A percentile compares a stretch with the other conserved stretches of the same genome.
phyloP scores from a whole-genome alignment of 35 echinoderm and acorn worm genomes.

The Acanthaster planci region DNA sequence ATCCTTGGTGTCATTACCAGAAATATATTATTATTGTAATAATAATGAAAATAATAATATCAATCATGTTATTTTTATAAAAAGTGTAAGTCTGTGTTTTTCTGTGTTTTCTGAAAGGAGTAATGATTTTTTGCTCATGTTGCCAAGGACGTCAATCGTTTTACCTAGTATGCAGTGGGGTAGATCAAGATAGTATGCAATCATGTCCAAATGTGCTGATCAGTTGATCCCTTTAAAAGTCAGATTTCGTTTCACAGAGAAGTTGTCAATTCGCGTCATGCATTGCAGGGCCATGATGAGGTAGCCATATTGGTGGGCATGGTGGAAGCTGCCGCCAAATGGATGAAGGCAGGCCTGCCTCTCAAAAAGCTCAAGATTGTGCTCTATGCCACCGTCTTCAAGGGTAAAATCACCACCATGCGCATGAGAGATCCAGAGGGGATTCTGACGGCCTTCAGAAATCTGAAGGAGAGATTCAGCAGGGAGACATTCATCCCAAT shows the following conservation, averaged over 20 bases:
- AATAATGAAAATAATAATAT: no score
- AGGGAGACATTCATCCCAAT: constrained; percentile 68
- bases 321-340: constrained; percentile 85
- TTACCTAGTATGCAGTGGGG: no score
- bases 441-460: constrained; percentile 40
- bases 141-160: no score
- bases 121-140: no score
- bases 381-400: constrained; percentile 54
- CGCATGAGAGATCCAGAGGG: constrained; percentile 41
- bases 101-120: no score
- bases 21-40: no score
- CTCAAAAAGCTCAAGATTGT: constrained; percentile 87
- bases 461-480: constrained; percentile 67
- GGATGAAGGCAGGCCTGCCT: constrained; percentile 98
- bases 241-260: neutral
- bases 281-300: constrained; percentile 65
- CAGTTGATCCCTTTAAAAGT: neutral
- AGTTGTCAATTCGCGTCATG: neutral
- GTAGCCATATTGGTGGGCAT: constrained; percentile 69
- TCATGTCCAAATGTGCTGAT: no score
- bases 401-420: constrained; percentile 20
- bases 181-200: no score
- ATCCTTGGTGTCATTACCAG: no score
- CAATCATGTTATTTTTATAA: no score
- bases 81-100: no score